These are phyloP conservation scores for Egretta garzetta DNA, from an alignment of 2,113 vertebrate genomes.

Conservation along the genomic window DNA sequence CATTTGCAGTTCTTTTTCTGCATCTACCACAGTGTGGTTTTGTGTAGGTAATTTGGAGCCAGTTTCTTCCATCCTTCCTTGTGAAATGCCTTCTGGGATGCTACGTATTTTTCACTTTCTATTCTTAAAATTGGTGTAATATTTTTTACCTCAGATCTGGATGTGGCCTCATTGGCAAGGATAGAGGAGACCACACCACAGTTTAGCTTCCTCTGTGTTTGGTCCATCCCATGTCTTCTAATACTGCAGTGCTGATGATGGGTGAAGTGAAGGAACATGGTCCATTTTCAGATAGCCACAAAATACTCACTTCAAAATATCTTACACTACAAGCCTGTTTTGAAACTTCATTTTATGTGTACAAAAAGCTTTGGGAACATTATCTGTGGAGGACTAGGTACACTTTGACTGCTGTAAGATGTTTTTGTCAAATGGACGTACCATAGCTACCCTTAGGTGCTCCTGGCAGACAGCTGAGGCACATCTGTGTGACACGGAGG, in stretches of 20 bases:
- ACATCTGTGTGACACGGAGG: background rate
- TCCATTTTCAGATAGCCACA: background rate
- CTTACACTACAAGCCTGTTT: background rate
- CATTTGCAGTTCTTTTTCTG: background rate
- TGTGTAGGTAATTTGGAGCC: background rate
- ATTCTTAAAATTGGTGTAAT: background rate
- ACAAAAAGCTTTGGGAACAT: background rate
- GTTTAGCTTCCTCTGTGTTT: background rate
- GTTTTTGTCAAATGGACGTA: background rate
- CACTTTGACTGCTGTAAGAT: background rate
- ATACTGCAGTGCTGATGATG: background rate
- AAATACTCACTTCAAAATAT: background rate
- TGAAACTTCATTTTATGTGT: background rate
- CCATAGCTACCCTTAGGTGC: too few species aligned
- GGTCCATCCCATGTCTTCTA: background rate
- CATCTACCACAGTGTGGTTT: background rate
- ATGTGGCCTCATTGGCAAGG: background rate
- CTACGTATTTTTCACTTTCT: background rate
- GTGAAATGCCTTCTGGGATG: background rate
- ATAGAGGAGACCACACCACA: background rate
- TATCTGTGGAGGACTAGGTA: background rate
- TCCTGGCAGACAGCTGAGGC: background rate
- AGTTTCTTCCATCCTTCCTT: background rate
- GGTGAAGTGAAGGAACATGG: background rate
- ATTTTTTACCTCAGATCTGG: background rate